Conservation (phyloP, 2,797 vertebrate genomes). For the Halcyon smyrnensis region DNA sequence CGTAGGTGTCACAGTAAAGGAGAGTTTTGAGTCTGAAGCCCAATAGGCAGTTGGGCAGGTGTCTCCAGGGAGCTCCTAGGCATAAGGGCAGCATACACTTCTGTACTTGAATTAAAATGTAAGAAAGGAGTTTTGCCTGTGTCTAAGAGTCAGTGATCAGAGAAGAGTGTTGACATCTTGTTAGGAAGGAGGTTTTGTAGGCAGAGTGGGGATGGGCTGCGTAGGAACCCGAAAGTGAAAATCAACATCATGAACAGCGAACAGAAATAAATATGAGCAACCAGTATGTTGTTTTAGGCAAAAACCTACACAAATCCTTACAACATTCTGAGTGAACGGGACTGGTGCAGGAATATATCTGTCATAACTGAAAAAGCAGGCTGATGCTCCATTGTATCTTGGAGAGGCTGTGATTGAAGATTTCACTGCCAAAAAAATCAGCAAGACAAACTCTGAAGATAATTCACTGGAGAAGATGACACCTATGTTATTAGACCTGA, state of each 20-base stretch:
- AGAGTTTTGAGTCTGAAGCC: background rate
- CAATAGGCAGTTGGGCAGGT: background rate
- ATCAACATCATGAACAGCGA: background rate
- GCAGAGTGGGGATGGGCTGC: background rate
- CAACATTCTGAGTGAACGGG: conserved; percentile 17
- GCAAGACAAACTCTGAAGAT: conserved; percentile 5
- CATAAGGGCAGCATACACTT: background rate
- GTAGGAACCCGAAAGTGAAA: background rate
- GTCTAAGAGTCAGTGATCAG: background rate
- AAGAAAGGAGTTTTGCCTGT: background rate
- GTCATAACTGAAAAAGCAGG: conserved; percentile 21
- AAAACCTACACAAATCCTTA: conserved; percentile 27
- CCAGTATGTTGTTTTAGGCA: background rate
- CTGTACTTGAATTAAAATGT: background rate
- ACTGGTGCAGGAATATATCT: background rate
- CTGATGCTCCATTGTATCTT: conserved; percentile 30
- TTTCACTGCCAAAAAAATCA: conserved; percentile 5
- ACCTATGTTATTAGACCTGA: conserved; percentile 48
- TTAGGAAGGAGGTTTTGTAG: background rate
- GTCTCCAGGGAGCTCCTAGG: background rate
- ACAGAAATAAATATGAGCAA: conserved; percentile 29
- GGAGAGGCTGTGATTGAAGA: conserved; percentile 52
- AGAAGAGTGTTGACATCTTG: background rate
- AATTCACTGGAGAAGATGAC: conserved; percentile 17
- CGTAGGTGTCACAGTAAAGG: background rate